Percentiles rank a stretch among this genome's conserved stretches.
These are phyloP conservation scores for Pluvianellus socialis DNA, from an alignment of 2,113 vertebrate species.

Conservation along the genomic window DNA sequence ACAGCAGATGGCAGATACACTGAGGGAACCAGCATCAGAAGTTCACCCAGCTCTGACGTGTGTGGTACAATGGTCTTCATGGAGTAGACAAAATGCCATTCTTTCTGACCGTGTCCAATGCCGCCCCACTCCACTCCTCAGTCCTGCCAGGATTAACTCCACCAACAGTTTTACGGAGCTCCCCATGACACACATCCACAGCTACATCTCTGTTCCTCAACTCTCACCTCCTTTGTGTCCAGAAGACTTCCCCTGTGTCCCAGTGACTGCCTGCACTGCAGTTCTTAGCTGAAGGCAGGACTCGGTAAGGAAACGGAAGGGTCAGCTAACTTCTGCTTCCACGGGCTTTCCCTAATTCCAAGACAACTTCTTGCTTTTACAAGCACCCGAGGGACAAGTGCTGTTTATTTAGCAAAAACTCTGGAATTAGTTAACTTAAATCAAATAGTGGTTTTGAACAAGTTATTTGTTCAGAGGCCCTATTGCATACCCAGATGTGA, in stretches of 20 bases:
- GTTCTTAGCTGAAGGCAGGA: neutral
- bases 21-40: neutral
- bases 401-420: neutral
- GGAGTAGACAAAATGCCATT: neutral
- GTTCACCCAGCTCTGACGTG: neutral
- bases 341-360: neutral
- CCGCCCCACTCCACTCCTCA: neutral
- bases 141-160: neutral
- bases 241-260: neutral
- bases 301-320: neutral
- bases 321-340: neutral
- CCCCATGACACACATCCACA: neutral
- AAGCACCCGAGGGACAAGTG: neutral
- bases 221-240: neutral
- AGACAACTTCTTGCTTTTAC: neutral
- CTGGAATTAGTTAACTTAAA: neutral
- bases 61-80: neutral
- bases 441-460: neutral
- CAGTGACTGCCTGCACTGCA: neutral
- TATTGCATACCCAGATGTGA: neutral
- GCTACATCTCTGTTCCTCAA: neutral
- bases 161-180: neutral
- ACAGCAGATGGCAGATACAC: neutral
- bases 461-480: neutral
- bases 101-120: neutral